These are phyloP conservation scores for Chromoteleia sp. DNA, from an alignment of 2,888 invertebrate species.

Conservation along the genomic window DNA sequence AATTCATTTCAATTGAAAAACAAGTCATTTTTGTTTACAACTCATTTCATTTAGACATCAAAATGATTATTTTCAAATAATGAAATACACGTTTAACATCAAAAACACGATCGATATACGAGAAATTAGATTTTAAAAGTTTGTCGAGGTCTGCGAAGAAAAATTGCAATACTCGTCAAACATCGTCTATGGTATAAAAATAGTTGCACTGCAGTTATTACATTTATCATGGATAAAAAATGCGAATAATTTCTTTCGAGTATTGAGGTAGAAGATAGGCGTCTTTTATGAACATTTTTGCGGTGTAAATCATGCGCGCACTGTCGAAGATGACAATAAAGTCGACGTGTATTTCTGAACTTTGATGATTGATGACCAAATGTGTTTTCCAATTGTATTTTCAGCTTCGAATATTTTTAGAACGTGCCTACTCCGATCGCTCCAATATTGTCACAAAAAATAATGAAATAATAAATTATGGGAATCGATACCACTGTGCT, in stretches of 20 bases:
- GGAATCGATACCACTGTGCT: not conserved
- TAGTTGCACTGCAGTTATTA: conserved; percentile 33
- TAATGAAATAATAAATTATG: conserved; percentile 31
- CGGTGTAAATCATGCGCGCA: conserved; percentile 55
- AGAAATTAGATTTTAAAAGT: conserved; percentile 12
- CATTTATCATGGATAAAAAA: conserved; percentile 54
- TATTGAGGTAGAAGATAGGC: conserved; percentile 51
- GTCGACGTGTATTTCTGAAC: conserved; percentile 61
- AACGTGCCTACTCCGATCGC: conserved; percentile 25
- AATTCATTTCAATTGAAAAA: not conserved
- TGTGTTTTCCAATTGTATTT: conserved; percentile 63
- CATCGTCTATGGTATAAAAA: conserved; percentile 42
- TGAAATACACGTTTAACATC: not conserved
- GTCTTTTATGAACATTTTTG: conserved; percentile 62
- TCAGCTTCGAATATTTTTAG: conserved; percentile 57
- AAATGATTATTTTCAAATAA: not conserved
- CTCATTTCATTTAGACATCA: not conserved
- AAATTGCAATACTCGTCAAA: conserved; percentile 29
- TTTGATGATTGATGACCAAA: conserved; percentile 63
- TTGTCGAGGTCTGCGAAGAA: not conserved
- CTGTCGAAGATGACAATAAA: conserved; percentile 67
- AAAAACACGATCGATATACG: not conserved
- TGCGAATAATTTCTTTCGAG: conserved; percentile 49
- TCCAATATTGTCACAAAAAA: conserved; percentile 16
- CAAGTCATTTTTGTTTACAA: not conserved